Conservation (phyloP, 2,888 invertebrate genomes). For the Malachius bipustulatus region DNA sequence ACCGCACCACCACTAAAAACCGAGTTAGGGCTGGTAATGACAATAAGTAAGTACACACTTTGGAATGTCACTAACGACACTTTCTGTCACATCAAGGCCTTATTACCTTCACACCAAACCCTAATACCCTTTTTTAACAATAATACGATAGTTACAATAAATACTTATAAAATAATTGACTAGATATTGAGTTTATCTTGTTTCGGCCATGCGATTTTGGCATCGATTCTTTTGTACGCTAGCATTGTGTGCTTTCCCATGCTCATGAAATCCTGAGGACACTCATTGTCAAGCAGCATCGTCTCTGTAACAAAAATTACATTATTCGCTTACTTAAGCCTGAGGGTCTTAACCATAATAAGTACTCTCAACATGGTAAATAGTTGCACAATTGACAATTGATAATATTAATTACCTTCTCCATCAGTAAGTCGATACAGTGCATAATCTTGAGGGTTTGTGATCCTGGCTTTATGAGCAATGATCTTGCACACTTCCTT, state of each 20-base stretch:
- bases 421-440: slow-evolving; percentile 83
- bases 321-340: too few relatives aligned
- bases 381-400: neutral
- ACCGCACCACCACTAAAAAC: too few relatives aligned
- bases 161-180: too few relatives aligned
- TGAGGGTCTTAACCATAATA: too few relatives aligned
- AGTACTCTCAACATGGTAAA: too few relatives aligned
- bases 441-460: slow-evolving; percentile 93
- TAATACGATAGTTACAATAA: too few relatives aligned
- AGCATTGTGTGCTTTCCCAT: slow-evolving; percentile 78
- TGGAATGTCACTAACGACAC: too few relatives aligned
- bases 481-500: slow-evolving; percentile 88
- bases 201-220: slow-evolving; percentile 93
- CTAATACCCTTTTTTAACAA: too few relatives aligned
- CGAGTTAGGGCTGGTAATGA: too few relatives aligned
- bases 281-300: slow-evolving; percentile 75
- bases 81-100: too few relatives aligned
- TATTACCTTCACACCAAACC: too few relatives aligned
- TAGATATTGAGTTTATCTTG: slow-evolving; percentile 34
- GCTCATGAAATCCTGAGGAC: slow-evolving; percentile 77
- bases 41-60: too few relatives aligned
- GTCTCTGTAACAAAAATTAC: slow-evolving; percentile 56
- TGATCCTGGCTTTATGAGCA: slow-evolving; percentile 89
- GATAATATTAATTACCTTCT: slow-evolving; percentile 49
- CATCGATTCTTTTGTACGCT: slow-evolving; percentile 90